Percentiles rank a stretch among this genome's conserved stretches.
Evolutionary conservation across 1,140 invertebrate species (phyloP).

Genomic region (Aphis craccivora): DNA sequence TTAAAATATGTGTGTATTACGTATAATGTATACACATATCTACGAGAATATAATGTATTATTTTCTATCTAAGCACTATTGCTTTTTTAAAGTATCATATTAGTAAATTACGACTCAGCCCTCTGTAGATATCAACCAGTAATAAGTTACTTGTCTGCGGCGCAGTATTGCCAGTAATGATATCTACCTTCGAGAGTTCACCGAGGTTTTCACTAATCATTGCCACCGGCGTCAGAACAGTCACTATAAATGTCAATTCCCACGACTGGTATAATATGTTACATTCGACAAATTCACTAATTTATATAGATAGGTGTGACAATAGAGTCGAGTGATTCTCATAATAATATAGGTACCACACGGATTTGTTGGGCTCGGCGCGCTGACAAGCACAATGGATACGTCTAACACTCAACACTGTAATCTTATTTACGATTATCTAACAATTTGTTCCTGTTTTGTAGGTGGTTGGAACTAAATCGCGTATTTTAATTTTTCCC

Average conservation of each 20-base stretch:
- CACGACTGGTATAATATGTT: neutral
- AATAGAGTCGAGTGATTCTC: neutral
- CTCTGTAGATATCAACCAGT: neutral
- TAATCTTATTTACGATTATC: neutral
- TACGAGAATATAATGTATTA: neutral
- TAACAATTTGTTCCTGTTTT: neutral
- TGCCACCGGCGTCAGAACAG: neutral
- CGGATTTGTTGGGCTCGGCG: neutral
- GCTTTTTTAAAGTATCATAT: neutral
- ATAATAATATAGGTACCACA: neutral
- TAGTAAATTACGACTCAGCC: neutral
- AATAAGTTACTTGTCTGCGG: neutral
- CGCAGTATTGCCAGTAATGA: neutral
- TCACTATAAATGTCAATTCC: conserved; percentile 9
- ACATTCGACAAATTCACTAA: neutral
- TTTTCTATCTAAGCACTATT: neutral
- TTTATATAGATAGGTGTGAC: neutral
- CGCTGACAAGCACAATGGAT: neutral
- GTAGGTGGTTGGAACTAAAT: neutral
- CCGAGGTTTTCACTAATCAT: neutral
- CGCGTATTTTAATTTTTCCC: neutral
- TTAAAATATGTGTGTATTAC: neutral
- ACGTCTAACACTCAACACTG: neutral
- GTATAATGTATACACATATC: neutral
- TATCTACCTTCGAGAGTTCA: neutral